These are phyloP conservation scores for Crotalus tigris DNA, from an alignment of 2,113 vertebrate species.

Conservation along the genomic window DNA sequence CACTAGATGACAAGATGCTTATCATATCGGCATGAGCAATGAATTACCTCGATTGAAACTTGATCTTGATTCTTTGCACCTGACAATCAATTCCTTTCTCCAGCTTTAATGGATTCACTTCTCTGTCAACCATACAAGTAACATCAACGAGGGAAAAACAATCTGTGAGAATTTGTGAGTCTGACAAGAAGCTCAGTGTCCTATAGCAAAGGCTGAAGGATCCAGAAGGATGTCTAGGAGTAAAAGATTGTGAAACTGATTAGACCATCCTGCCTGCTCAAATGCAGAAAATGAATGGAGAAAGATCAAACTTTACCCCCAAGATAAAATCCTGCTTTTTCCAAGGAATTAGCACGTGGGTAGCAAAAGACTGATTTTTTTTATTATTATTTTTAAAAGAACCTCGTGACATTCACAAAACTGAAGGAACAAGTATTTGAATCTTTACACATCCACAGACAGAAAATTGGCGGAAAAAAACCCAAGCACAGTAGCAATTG, in stretches of 20 bases:
- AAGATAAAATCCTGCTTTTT: neutral
- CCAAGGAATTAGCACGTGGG: neutral
- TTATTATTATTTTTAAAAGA: neutral
- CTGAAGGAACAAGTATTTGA: neutral
- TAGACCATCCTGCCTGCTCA: neutral
- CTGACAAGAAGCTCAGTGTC: neutral
- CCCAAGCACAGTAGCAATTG: neutral
- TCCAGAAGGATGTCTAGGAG: neutral
- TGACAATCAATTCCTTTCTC: neutral
- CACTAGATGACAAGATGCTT: too few relatives aligned
- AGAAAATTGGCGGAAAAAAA: neutral
- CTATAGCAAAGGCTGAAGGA: neutral
- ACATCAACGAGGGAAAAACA: neutral
- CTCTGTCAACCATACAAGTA: neutral
- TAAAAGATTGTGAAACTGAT: neutral
- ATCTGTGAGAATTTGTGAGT: neutral
- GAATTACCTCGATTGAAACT: neutral
- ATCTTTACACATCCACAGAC: neutral
- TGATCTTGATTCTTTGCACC: neutral
- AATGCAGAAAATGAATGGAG: neutral
- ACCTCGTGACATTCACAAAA: neutral
- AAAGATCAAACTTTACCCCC: neutral
- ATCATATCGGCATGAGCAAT: neutral
- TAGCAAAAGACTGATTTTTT: neutral
- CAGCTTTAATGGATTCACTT: neutral